Conservation (phyloP, 2,888 invertebrate species). For the Ochropleura leucogaster region DNA sequence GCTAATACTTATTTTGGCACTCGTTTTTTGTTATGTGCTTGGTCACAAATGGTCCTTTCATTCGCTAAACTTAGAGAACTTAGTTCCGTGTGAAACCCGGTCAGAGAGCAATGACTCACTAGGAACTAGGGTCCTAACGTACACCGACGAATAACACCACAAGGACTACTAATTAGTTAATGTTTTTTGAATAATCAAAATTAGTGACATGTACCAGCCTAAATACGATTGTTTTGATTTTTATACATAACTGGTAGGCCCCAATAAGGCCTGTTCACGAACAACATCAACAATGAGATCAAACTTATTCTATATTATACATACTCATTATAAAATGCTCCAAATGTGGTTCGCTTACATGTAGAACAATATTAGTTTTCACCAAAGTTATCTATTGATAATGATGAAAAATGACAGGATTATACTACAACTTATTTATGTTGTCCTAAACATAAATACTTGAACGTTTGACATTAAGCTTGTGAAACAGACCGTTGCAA, state of each 20-base stretch:
- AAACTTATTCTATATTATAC: constrained; percentile 39
- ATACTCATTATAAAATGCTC: constrained; percentile 51
- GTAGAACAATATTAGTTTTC: constrained; percentile 32
- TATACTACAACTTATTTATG: constrained; percentile 5
- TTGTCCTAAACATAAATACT: constrained; percentile 6
- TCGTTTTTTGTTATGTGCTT: constrained; percentile 34
- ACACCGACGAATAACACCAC: not conserved
- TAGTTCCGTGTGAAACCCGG: constrained; percentile 9
- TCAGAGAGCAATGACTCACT: not conserved
- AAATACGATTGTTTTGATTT: constrained; percentile 5
- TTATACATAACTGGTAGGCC: constrained; percentile 35
- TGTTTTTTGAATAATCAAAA: not conserved
- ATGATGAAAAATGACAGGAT: constrained; percentile 2
- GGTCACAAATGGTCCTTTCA: constrained; percentile 34
- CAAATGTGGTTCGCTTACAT: constrained; percentile 37
- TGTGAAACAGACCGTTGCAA: constrained; percentile 18
- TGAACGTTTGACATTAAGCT: constrained; percentile 1
- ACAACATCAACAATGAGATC: constrained; percentile 55
- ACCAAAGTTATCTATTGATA: constrained; percentile 11
- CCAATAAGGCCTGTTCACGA: constrained; percentile 50
- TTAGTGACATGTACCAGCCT: constrained; percentile 19
- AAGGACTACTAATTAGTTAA: not conserved
- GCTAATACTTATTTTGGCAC: constrained; percentile 60
- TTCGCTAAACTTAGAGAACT: constrained; percentile 26
- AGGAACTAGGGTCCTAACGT: constrained; percentile 1